Conservation (phyloP, 2,888 invertebrate species). For the Harpalus rubripes region DNA sequence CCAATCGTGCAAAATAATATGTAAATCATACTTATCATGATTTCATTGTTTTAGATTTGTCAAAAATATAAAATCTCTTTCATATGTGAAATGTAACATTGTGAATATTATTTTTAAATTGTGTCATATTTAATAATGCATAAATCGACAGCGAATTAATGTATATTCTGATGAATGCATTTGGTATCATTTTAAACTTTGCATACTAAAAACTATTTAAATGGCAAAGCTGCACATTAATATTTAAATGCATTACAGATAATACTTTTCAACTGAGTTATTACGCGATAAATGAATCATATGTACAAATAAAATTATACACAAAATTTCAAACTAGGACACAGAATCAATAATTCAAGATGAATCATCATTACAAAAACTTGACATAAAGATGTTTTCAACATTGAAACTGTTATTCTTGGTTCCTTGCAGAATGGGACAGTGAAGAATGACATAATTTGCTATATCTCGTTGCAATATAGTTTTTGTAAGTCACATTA, state of each 20-base stretch:
- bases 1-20: too few relatives aligned
- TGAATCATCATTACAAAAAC: conserved; percentile 1
- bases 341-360: conserved; percentile 19
- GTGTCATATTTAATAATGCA: too few relatives aligned
- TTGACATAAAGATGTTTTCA: not conserved
- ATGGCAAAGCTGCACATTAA: conserved; percentile 5
- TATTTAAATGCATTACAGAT: conserved; percentile 8
- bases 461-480: not conserved
- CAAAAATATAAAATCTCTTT: too few relatives aligned
- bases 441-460: not conserved
- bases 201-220: not conserved
- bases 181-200: too few relatives aligned
- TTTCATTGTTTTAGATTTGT: too few relatives aligned
- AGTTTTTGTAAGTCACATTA: too few relatives aligned
- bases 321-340: not conserved
- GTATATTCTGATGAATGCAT: too few relatives aligned
- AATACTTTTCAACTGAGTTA: not conserved
- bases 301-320: not conserved
- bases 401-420: not conserved
- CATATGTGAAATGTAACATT: too few relatives aligned
- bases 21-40: too few relatives aligned
- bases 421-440: not conserved
- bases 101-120: too few relatives aligned
- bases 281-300: not conserved
- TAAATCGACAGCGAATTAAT: too few relatives aligned